Percentiles rank a stretch among this genome's conserved stretches.
Conservation (phyloP, 35 echinoderm and acorn worm genomes). For the Apostichopus californicus region DNA sequence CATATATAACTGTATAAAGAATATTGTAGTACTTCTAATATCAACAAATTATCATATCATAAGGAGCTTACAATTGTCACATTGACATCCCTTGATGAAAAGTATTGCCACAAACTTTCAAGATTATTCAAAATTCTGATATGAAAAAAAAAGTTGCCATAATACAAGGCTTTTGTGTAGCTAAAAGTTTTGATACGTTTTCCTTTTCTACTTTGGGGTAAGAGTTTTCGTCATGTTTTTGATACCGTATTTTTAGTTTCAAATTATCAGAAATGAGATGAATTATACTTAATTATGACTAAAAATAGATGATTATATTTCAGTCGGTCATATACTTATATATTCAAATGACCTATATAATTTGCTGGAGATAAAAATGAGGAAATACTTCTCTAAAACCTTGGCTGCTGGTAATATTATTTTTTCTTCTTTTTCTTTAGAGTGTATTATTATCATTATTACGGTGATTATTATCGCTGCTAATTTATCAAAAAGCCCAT, state of each 20-base stretch:
- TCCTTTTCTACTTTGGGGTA: slow-evolving; percentile 4
- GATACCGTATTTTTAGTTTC: too few species aligned
- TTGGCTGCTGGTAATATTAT: background rate
- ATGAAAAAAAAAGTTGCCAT: background rate
- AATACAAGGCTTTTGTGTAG: too few species aligned
- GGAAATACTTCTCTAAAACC: background rate
- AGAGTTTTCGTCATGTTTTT: background rate
- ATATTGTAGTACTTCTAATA: too few species aligned
- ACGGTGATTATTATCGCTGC: slow-evolving; percentile 18
- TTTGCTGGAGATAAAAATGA: too few species aligned
- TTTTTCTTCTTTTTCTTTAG: background rate
- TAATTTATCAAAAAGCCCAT: background rate
- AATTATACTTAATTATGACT: too few species aligned
- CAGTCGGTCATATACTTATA: too few species aligned
- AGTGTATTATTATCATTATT: background rate
- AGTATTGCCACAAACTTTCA: background rate
- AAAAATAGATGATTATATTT: too few species aligned
- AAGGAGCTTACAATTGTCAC: too few species aligned
- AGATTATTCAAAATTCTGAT: background rate
- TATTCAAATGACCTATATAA: too few species aligned
- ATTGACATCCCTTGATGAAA: background rate
- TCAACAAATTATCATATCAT: too few species aligned
- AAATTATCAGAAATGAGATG: too few species aligned
- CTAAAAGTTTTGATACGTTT: background rate
- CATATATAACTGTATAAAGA: too few species aligned